Percentiles rank a stretch among this genome's conserved stretches.
Conservation (phyloP, 2,113 vertebrate species). For the Mesembrinibis cayennensis region DNA sequence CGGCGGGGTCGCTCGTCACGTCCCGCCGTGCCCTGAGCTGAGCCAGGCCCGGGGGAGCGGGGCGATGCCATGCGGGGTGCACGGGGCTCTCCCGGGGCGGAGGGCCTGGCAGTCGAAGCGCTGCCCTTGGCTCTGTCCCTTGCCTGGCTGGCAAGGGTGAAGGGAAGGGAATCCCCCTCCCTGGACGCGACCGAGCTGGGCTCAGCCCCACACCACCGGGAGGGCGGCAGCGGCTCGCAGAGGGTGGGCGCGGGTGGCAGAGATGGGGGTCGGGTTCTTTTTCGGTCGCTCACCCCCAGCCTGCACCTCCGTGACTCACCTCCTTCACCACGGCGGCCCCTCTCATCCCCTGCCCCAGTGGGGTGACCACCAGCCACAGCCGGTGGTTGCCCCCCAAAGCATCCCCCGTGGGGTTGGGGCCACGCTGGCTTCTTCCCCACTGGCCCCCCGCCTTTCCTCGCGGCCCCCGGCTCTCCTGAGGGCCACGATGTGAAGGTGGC, state of each 20-base stretch:
- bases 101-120: not conserved
- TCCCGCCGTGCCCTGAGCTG: not conserved
- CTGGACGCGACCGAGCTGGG: fast-evolving
- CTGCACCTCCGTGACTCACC: not conserved
- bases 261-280: not conserved
- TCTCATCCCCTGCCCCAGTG: not conserved
- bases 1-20: not conserved
- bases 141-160: no score
- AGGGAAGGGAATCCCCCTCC: not conserved
- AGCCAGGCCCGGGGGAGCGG: fast-evolving
- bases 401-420: not conserved
- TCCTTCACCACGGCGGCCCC: fast-evolving
- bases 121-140: not conserved
- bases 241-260: fast-evolving
- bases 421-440: fast-evolving
- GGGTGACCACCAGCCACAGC: not conserved
- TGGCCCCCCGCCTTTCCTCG: fast-evolving
- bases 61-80: not conserved
- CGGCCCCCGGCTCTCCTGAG: not conserved
- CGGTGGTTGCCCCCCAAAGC: not conserved
- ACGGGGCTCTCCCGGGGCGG: not conserved
- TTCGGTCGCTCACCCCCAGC: fast-evolving
- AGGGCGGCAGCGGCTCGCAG: fast-evolving
- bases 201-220: fast-evolving
- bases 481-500: not conserved